phyloP scores from a whole-genome alignment of 92 coral and sea anemone genomes.

The Galaxea fascicularis region DNA sequence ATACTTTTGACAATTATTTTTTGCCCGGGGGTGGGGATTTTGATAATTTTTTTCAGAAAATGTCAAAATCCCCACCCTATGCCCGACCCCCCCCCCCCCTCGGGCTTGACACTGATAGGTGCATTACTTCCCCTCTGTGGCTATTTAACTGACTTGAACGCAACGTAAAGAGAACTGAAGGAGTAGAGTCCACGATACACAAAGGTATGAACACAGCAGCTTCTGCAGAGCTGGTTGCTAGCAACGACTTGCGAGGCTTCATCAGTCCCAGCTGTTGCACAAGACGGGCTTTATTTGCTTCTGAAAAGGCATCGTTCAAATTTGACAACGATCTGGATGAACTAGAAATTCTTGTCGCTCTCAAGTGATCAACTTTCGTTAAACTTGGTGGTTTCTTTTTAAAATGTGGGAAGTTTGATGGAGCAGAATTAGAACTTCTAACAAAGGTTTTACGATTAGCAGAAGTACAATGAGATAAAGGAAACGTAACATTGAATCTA shows the following conservation, averaged over 20 bases:
- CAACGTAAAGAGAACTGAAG: constrained; percentile 87
- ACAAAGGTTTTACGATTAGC: neutral
- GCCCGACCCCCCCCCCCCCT: too few species aligned
- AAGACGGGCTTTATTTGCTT: constrained; percentile 67
- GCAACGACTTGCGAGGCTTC: constrained; percentile 58
- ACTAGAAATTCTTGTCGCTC: constrained; percentile 35
- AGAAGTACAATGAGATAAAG: neutral
- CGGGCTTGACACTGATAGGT: too few species aligned
- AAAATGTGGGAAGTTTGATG: neutral
- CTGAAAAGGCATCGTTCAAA: constrained; percentile 57
- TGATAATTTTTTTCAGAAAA: too few species aligned
- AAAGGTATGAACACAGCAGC: constrained; percentile 95
- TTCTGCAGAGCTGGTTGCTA: constrained; percentile 55
- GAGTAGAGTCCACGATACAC: constrained; percentile 78
- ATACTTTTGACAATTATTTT: too few species aligned
- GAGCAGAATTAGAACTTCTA: neutral
- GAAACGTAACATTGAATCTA: neutral
- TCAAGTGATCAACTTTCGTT: neutral
- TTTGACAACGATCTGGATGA: constrained; percentile 22
- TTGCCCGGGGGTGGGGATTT: too few species aligned
- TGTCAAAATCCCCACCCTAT: too few species aligned
- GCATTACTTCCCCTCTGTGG: constrained; percentile 93
- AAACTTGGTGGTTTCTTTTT: neutral
- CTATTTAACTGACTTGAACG: constrained; percentile 79
- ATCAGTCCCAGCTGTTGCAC: constrained; percentile 65